A percentile compares a stretch with the other conserved stretches of the same genome.
Conservation (phyloP, 1,140 invertebrate genomes). For the Temnothorax curvispinosus region DNA sequence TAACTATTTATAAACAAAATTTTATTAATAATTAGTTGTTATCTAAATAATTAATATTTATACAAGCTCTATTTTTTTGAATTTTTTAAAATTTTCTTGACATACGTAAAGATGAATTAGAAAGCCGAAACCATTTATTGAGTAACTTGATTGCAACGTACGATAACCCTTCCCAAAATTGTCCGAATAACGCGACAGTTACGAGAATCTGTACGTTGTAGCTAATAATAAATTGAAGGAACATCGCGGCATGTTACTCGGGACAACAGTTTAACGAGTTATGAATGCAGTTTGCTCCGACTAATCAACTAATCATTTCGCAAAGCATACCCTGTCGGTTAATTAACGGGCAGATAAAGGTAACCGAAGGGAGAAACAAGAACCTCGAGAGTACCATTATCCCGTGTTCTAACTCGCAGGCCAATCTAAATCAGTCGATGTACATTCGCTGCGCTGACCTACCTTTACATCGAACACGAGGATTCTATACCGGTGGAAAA, state of each 20-base stretch:
- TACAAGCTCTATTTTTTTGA: background rate
- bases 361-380: constrained; percentile 1
- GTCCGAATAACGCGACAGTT: background rate
- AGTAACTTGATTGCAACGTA: background rate
- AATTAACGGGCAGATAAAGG: constrained; percentile 50
- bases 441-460: constrained; percentile 6
- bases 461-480: constrained; percentile 4
- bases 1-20: background rate
- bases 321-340: constrained; percentile 40
- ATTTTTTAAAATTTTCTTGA: background rate
- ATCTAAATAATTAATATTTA: background rate
- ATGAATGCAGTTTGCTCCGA: constrained; percentile 8
- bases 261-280: constrained; percentile 34
- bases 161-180: constrained; percentile 3
- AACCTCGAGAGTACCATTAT: constrained; percentile 27
- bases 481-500: background rate
- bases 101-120: background rate
- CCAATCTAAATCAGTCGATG: constrained; percentile 38
- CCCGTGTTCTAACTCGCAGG: constrained; percentile 27
- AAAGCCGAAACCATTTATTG: background rate
- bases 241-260: background rate
- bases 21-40: background rate
- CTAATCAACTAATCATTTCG: constrained; percentile 37
- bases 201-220: background rate
- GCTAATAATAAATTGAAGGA: constrained; percentile 33